A percentile compares a stretch with the other conserved stretches of the same genome.
Evolutionary conservation across 2,888 invertebrate species (phyloP).

Genomic region (Coenonympha glycerion): DNA sequence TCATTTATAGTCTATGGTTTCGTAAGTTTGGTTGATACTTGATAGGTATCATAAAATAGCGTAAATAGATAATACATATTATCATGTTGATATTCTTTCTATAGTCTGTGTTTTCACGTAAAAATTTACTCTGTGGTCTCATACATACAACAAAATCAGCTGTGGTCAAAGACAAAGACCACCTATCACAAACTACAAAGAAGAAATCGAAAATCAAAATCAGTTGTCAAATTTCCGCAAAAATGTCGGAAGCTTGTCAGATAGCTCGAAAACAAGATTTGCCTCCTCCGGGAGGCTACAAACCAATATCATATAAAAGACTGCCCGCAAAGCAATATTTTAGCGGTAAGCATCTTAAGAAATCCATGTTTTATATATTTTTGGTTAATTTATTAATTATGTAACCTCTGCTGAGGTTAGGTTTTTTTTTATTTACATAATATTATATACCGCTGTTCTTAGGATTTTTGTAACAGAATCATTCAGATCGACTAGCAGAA

Average conservation of each 20-base stretch:
- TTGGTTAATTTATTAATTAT: conserved; percentile 48
- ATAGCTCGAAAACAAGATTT: conserved; percentile 83
- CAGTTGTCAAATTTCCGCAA: conserved; percentile 11
- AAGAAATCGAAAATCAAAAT: no score
- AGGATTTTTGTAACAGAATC: no score
- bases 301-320: conserved; percentile 82
- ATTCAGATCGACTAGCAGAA: not conserved
- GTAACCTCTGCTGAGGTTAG: conserved; percentile 55
- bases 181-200: no score
- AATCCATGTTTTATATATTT: not conserved
- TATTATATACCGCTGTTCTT: no score
- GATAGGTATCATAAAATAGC: no score
- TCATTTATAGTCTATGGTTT: no score
- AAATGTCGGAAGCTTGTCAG: conserved; percentile 54
- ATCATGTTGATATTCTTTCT: no score
- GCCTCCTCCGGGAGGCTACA: conserved; percentile 95
- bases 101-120: not conserved
- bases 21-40: no score
- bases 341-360: conserved; percentile 71
- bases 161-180: no score
- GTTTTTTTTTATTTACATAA: conserved; percentile 14
- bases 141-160: not conserved
- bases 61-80: no score
- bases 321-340: conserved; percentile 83
- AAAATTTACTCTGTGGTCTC: not conserved